Evolutionary conservation across 2,797 vertebrate species (phyloP).

Genomic region (Muscicapa comitata): DNA sequence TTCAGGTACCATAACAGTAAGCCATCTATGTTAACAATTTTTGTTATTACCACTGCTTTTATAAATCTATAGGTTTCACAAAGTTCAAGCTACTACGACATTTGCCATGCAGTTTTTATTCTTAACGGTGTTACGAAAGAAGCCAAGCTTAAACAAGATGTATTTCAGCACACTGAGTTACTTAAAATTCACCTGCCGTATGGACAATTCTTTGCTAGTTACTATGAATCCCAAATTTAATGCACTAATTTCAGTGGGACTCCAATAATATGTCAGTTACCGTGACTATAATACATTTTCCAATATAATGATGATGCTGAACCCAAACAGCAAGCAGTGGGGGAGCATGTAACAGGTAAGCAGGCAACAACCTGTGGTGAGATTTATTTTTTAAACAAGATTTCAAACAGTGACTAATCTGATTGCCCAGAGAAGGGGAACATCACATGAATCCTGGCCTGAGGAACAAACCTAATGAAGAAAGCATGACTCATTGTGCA

Average conservation of each 20-base stretch:
- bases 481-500: constrained; percentile 48
- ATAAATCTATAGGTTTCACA: background rate
- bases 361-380: background rate
- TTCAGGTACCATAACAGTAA: background rate
- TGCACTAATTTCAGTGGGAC: background rate
- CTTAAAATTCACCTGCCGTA: background rate
- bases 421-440: constrained; percentile 1
- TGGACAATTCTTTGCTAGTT: background rate
- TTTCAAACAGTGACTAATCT: constrained; percentile 59
- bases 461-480: constrained; percentile 36
- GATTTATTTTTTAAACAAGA: constrained; percentile 10
- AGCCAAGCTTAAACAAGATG: background rate
- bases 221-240: background rate
- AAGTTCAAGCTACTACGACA: background rate
- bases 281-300: background rate
- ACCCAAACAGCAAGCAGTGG: background rate
- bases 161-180: background rate
- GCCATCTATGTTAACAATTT: background rate
- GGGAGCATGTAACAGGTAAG: background rate
- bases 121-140: background rate
- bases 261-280: background rate
- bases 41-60: background rate
- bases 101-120: background rate
- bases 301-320: background rate
- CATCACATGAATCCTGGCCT: constrained; percentile 49